phyloP scores from a whole-genome alignment of 2,797 vertebrate genomes.

The Micropoecilia bifurca region DNA sequence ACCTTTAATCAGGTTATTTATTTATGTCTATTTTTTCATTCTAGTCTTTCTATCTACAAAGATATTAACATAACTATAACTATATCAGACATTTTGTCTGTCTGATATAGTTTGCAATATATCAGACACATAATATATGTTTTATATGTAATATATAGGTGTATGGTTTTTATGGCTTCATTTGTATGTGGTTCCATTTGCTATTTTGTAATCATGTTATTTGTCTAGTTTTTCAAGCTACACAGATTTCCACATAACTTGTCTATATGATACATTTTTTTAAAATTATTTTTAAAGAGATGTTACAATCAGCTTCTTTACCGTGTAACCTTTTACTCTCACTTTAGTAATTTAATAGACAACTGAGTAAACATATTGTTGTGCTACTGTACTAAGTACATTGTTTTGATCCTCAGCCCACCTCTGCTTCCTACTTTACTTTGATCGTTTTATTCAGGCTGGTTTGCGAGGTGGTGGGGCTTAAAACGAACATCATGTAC shows the following conservation, averaged over 20 bases:
- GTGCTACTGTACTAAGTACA: neutral
- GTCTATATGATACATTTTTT: neutral
- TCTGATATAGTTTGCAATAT: too few species aligned
- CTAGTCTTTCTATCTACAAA: neutral
- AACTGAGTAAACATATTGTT: too few species aligned
- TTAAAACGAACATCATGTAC: constrained; percentile 11
- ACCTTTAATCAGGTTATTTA: neutral
- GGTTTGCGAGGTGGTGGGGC: neutral
- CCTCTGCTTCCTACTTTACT: constrained; percentile 45
- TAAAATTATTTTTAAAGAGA: neutral
- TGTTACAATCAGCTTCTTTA: neutral
- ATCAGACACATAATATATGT: too few species aligned
- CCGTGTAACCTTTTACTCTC: neutral
- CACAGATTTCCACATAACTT: neutral
- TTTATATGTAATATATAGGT: too few species aligned
- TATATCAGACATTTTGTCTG: too few species aligned
- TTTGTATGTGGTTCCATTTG: too few species aligned
- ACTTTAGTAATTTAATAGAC: neutral
- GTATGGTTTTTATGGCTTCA: too few species aligned
- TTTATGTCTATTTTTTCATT: neutral
- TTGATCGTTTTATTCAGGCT: neutral
- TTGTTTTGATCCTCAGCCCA: neutral
- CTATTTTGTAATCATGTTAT: neutral
- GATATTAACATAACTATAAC: too few species aligned
- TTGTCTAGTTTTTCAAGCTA: neutral